Percentiles rank a stretch among this genome's conserved stretches.
Evolutionary conservation across 2,888 invertebrate genomes (phyloP).

Genomic region (Sturmia bella): DNA sequence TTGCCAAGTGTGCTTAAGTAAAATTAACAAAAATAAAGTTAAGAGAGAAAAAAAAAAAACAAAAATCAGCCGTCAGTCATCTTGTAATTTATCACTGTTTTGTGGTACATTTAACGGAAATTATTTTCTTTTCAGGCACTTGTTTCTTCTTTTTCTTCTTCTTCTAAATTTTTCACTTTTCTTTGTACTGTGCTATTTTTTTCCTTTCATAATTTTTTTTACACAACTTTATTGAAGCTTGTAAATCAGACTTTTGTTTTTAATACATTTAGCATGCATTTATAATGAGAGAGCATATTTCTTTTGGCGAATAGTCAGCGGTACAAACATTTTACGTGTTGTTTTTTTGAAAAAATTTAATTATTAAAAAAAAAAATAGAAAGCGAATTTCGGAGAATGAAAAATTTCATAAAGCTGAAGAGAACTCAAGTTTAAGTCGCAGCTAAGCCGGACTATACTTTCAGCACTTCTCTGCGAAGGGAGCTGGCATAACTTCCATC

Average conservation of each 20-base stretch:
- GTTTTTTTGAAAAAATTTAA: too few species aligned
- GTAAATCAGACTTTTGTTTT: conserved; percentile 57
- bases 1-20: conserved; percentile 9
- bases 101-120: conserved; percentile 68
- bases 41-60: conserved; percentile 23
- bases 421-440: too few species aligned
- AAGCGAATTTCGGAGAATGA: too few species aligned
- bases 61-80: conserved; percentile 34
- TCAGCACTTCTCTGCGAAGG: too few species aligned
- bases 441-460: too few species aligned
- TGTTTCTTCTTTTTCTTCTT: conserved; percentile 12
- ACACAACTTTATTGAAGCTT: conserved; percentile 54
- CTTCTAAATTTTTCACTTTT: conserved; percentile 49
- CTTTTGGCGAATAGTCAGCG: conserved; percentile 34
- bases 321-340: background rate
- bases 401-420: too few species aligned
- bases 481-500: too few species aligned
- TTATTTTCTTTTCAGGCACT: conserved; percentile 55
- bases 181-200: conserved; percentile 2
- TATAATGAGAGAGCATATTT: conserved; percentile 60
- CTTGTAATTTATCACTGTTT: conserved; percentile 63
- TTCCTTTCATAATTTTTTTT: conserved; percentile 11
- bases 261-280: conserved; percentile 65
- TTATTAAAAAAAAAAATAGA: too few species aligned
- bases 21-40: background rate